These are phyloP conservation scores for Campylomormyrus tamandua DNA, from an alignment of 2,113 vertebrate genomes.

Conservation along the genomic window DNA sequence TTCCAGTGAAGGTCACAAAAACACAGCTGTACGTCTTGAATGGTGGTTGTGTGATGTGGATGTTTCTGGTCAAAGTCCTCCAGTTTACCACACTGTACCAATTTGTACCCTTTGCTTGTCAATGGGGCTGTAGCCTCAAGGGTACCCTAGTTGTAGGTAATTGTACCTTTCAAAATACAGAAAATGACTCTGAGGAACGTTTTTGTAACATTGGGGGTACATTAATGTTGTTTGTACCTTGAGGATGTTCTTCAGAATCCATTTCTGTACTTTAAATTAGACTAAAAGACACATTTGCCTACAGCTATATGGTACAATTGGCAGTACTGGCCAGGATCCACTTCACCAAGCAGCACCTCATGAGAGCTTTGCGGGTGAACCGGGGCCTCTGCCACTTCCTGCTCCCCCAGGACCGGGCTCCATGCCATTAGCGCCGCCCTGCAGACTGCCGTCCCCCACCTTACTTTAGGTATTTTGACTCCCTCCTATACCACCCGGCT, in stretches of 20 bases:
- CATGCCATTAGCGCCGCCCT: conserved; percentile 67
- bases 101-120: too few species aligned
- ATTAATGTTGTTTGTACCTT: neutral
- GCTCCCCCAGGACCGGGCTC: conserved; percentile 53
- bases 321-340: conserved; percentile 75
- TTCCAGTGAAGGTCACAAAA: too few species aligned
- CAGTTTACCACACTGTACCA: too few species aligned
- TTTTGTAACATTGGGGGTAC: neutral
- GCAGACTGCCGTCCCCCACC: conserved; percentile 68
- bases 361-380: conserved; percentile 73
- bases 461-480: conserved; percentile 47
- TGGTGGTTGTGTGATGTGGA: too few species aligned
- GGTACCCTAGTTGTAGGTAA: neutral
- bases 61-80: too few species aligned
- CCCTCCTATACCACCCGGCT: neutral
- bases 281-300: neutral
- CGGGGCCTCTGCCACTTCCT: conserved; percentile 76
- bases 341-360: conserved; percentile 80
- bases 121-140: too few species aligned
- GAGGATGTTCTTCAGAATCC: neutral
- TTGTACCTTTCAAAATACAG: neutral
- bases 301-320: neutral
- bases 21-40: too few species aligned
- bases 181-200: neutral
- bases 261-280: neutral